Conservation (phyloP, 2,113 vertebrate species). For the Nasalis larvatus region DNA sequence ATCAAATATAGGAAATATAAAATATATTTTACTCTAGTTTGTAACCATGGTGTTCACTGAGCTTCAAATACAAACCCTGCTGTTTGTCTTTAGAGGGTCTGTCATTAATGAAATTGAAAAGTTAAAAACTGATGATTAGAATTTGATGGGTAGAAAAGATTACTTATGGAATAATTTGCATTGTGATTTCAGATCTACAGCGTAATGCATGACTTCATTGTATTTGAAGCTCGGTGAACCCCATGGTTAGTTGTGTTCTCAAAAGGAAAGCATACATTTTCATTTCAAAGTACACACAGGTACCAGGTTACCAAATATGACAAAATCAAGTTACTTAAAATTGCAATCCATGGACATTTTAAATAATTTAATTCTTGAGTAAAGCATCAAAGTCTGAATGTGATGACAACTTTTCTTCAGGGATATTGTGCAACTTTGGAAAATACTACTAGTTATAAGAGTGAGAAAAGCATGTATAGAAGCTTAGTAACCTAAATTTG, state of each 20-base stretch:
- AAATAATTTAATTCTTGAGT: not conserved
- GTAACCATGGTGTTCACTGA: too few relatives aligned
- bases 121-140: constrained; percentile 40
- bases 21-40: not conserved
- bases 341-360: not conserved
- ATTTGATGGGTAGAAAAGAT: not conserved
- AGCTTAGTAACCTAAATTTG: constrained; percentile 9
- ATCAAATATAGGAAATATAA: not conserved
- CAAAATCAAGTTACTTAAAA: not conserved
- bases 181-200: constrained; percentile 38
- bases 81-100: not conserved
- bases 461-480: not conserved
- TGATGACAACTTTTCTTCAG: not conserved
- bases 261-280: not conserved
- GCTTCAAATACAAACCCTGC: too few relatives aligned
- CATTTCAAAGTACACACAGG: not conserved
- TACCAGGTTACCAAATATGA: not conserved
- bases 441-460: not conserved
- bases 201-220: not conserved
- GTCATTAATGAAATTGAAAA: constrained; percentile 48
- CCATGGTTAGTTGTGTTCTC: not conserved
- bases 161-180: constrained; percentile 7
- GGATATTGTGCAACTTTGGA: not conserved
- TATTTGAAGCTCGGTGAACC: not conserved
- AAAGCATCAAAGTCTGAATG: not conserved